These are phyloP conservation scores for Trachythela sp. DNA, from an alignment of 64 coral and sea anemone species.

Conservation along the genomic window DNA sequence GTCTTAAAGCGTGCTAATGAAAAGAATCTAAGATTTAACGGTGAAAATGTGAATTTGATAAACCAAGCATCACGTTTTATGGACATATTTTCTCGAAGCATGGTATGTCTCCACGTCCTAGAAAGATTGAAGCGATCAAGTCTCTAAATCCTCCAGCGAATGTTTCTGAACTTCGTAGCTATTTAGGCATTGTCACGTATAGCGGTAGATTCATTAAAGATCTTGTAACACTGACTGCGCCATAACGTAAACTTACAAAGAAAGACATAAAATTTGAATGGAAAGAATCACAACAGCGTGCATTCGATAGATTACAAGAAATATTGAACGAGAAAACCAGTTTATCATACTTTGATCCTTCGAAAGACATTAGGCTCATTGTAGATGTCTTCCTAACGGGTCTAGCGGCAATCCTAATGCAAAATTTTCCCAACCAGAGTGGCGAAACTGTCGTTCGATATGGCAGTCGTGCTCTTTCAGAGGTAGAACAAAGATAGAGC, in stretches of 20 bases:
- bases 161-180: not conserved
- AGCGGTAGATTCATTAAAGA: not conserved
- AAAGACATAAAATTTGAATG: not conserved
- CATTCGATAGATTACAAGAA: not conserved
- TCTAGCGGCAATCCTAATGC: not conserved
- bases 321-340: not conserved
- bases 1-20: not conserved
- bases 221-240: not conserved
- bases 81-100: not conserved
- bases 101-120: not conserved
- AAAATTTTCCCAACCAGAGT: not conserved
- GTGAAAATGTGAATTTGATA: conserved; percentile 7
- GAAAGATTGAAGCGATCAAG: conserved; percentile 15
- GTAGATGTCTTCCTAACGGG: not conserved
- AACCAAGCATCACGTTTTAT: conserved; percentile 14
- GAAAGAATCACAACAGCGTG: not conserved
- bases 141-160: not conserved
- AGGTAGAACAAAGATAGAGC: conserved; percentile 37
- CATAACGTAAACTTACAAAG: not conserved
- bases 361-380: no score
- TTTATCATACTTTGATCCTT: no score
- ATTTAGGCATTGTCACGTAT: not conserved
- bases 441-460: conserved; percentile 15
- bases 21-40: conserved; percentile 8
- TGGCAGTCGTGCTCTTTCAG: conserved; percentile 32